Percentiles rank a stretch among this genome's conserved stretches.
phyloP scores from a whole-genome alignment of 2,797 vertebrate species.

The Scolopax rusticola region DNA sequence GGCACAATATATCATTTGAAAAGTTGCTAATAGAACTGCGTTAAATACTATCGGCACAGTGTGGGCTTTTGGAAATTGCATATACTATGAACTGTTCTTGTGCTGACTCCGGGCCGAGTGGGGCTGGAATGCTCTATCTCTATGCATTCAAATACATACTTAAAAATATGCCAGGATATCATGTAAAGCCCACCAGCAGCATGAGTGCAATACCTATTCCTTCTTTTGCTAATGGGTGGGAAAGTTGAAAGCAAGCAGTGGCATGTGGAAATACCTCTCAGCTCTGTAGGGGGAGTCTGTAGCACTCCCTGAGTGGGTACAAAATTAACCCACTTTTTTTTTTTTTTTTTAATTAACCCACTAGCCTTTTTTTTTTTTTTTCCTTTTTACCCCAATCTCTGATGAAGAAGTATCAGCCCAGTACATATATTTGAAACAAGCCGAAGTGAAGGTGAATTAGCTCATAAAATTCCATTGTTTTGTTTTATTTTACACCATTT shows the following conservation, averaged over 20 bases:
- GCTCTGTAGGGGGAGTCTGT: accelerated
- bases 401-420: neutral
- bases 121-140: neutral
- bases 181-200: neutral
- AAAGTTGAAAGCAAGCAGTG: neutral
- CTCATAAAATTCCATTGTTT: neutral
- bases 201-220: neutral
- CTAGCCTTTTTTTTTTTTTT: too few species aligned
- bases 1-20: accelerated
- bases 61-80: neutral
- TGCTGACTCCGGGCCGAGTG: accelerated
- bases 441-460: neutral
- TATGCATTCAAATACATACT: neutral
- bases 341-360: too few species aligned
- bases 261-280: neutral
- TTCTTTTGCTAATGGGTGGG: neutral
- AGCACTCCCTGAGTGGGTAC: neutral
- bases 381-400: neutral
- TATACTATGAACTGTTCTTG: neutral
- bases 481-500: neutral
- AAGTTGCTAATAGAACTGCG: neutral
- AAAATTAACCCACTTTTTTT: neutral
- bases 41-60: neutral
- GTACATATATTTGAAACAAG: neutral
- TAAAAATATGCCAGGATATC: neutral